Evolutionary conservation across 2,797 vertebrate genomes (phyloP), one percentile per base, ranked within the genome.

Genomic region (Dallia pectoralis): DNA sequence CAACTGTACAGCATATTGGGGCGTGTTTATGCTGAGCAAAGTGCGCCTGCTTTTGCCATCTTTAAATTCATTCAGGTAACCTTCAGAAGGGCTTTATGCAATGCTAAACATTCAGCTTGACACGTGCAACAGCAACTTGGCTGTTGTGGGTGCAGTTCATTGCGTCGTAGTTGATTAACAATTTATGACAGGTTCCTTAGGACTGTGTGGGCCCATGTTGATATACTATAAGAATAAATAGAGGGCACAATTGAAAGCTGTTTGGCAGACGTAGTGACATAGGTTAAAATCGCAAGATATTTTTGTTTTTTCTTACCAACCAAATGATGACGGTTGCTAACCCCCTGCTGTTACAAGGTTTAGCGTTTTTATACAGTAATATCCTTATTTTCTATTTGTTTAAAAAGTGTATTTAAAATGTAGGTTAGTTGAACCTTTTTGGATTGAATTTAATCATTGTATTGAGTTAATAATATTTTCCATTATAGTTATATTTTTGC

Each of bases 1-100:
- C 94, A 95, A 83, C 91, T 95, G 71, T 94, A 94, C 89, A 94
- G 93, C 85, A 91, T 94, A 64, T 83, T 95, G 72, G 94, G 94
- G 22, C 72, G 83, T 8, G 77, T 91, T 72, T 94, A 93, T 76
- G 87, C 89, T 0, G 93, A 94, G 69, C 87, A 93, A 73, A 94
- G 93, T 79, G 80, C 82, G 14, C 84, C 93, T 1, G 94, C 93
- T 0, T 95, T 95, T n/a, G 92, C 93, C 81, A 92, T 94, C 87
- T 94, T 95, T 79, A 94, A 95, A 88, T 94, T 94, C 87, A 89
- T 94, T 78, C 94, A 95, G 94, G 93, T 95, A 93, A 72, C 65
- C 68, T 16, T 22, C 3, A 3, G 6, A 9, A 53, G 30, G 22
- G 59, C 16, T 8, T 25, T 14, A 69, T 69, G 16, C 14, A n/a